Evolutionary conservation across 2,797 vertebrate species (phyloP).

Genomic region (Anolis apletophallus): DNA sequence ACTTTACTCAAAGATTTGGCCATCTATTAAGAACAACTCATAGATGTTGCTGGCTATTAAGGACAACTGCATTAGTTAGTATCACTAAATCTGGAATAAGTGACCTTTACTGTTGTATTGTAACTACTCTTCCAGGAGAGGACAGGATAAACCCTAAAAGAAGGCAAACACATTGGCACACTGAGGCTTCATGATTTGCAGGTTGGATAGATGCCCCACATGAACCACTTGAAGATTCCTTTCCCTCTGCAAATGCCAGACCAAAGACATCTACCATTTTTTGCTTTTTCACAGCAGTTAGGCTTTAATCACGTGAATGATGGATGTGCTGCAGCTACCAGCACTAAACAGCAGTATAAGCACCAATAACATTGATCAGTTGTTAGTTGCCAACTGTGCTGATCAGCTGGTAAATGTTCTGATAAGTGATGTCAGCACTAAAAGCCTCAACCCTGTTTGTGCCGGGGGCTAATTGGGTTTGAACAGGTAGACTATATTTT

Average conservation of each 20-base stretch:
- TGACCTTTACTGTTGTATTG: background rate
- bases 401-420: conserved; percentile 25
- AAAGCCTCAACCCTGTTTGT: background rate
- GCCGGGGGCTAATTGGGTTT: background rate
- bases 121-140: background rate
- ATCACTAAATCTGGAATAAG: background rate
- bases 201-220: background rate
- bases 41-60: background rate
- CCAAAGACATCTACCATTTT: background rate
- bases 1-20: background rate
- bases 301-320: conserved; percentile 27
- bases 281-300: conserved; percentile 23
- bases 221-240: background rate
- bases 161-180: background rate
- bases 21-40: background rate
- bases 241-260: background rate
- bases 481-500: background rate
- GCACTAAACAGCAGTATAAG: conserved; percentile 9
- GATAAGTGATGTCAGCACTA: conserved; percentile 10
- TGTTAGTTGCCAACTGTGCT: conserved; percentile 21
- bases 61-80: background rate
- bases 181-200: background rate
- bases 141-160: background rate
- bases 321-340: background rate
- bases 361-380: conserved; percentile 30